These are phyloP conservation scores for Drosophila paulistorum DNA, from an alignment of 1,140 invertebrate genomes.

Conservation along the genomic window DNA sequence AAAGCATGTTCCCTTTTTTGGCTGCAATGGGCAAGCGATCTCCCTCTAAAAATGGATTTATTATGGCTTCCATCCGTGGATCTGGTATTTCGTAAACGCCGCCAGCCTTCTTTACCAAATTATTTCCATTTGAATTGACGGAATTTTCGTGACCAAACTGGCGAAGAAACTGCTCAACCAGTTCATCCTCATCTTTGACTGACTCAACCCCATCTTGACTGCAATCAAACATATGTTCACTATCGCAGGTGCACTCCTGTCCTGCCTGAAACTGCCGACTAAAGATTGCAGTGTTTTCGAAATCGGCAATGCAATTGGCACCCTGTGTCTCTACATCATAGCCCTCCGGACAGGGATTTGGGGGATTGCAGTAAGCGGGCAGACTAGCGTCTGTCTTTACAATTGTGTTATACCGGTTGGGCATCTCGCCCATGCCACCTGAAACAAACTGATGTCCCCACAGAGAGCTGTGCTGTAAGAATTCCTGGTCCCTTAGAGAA, in stretches of 20 bases:
- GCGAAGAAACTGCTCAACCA: constrained; percentile 84
- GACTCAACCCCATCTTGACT: constrained; percentile 73
- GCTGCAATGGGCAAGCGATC: constrained; percentile 93
- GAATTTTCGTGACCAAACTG: constrained; percentile 82
- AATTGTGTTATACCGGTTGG: constrained; percentile 87
- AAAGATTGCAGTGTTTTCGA: constrained; percentile 98
- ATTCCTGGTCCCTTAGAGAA: constrained; percentile 94
- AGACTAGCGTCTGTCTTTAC: constrained; percentile 96
- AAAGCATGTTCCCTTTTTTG: constrained; percentile 92
- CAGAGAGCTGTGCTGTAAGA: constrained; percentile 93
- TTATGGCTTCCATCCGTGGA: constrained; percentile 84
- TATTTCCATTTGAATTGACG: constrained; percentile 86
- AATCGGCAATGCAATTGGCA: constrained; percentile 92
- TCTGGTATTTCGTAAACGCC: constrained; percentile 34
- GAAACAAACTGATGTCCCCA: constrained; percentile 92
- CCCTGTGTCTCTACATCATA: constrained; percentile 89
- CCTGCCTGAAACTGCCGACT: constrained; percentile 96
- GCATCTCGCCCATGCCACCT: constrained; percentile 90
- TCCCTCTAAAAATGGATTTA: constrained; percentile 91
- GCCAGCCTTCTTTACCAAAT: constrained; percentile 89
- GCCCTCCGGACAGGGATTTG: constrained; percentile 97
- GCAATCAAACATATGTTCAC: constrained; percentile 99
- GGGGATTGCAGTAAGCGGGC: constrained; percentile 99
- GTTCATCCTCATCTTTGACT: constrained; percentile 60
- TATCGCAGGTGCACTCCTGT: constrained; percentile 98